Percentiles rank a stretch among this genome's conserved stretches.
Evolutionary conservation across 1,140 invertebrate species (phyloP).

Genomic region (Trachymyrmex septentrionalis): DNA sequence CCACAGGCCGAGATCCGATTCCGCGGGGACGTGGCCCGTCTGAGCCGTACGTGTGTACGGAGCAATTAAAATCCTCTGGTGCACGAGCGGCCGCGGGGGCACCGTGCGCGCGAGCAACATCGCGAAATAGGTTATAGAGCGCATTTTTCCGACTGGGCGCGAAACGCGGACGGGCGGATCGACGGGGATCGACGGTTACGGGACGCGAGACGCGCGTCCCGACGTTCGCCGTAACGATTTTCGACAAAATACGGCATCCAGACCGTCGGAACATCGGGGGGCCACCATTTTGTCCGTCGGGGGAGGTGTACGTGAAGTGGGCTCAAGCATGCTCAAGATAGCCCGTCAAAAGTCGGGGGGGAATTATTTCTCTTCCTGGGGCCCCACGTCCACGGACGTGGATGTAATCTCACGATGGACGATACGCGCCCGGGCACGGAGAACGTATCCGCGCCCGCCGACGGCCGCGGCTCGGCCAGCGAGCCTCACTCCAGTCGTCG

Average conservation of each 20-base stretch:
- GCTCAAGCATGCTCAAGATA: constrained; percentile 86
- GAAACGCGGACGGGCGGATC: constrained; percentile 44
- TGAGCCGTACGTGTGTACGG: constrained; percentile 62
- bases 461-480: constrained; percentile 36
- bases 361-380: constrained; percentile 66
- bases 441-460: not conserved
- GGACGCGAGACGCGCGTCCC: constrained; percentile 7
- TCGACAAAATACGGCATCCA: constrained; percentile 79
- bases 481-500: constrained; percentile 68
- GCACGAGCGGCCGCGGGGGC: constrained; percentile 76
- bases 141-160: constrained; percentile 62
- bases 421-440: not conserved
- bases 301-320: constrained; percentile 87
- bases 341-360: constrained; percentile 82
- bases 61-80: constrained; percentile 80
- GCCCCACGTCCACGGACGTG: constrained; percentile 10
- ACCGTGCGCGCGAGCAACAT: constrained; percentile 61
- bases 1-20: not conserved
- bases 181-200: constrained; percentile 53
- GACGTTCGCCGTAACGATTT: constrained; percentile 73
- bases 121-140: constrained; percentile 81
- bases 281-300: constrained; percentile 88
- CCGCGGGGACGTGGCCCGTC: constrained; percentile 4
- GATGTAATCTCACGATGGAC: not conserved
- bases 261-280: constrained; percentile 83